Evolutionary conservation across 2,113 vertebrate species (phyloP).

Genomic region (Pangasianodon hypophthalmus): DNA sequence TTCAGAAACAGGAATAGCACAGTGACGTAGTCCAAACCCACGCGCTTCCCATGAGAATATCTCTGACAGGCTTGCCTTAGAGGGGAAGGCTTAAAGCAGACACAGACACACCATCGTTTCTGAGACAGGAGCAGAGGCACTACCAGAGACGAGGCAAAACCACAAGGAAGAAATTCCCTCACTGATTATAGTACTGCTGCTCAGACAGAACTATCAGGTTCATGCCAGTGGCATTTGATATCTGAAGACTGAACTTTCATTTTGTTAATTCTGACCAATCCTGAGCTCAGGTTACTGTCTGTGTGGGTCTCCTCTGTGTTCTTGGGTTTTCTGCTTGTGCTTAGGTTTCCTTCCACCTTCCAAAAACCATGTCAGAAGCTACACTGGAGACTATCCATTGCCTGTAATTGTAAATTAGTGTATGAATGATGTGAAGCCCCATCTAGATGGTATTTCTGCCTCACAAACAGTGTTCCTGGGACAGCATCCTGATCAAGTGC

Average conservation of each 20-base stretch:
- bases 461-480: background rate
- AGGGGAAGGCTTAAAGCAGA: background rate
- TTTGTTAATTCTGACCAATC: background rate
- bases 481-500: background rate
- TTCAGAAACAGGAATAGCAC: slow-evolving; percentile 48
- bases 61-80: slow-evolving; percentile 20
- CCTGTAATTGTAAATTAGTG: background rate
- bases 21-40: slow-evolving; percentile 49
- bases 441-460: background rate
- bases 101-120: background rate
- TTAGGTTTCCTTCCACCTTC: background rate
- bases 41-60: slow-evolving; percentile 41
- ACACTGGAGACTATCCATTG: background rate
- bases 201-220: background rate
- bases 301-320: background rate
- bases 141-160: background rate
- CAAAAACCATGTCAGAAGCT: background rate
- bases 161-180: slow-evolving; percentile 2
- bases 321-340: background rate
- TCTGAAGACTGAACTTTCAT: background rate
- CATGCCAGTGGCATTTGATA: background rate
- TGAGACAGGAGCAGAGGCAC: background rate
- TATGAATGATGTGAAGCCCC: no score
- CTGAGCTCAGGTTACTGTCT: background rate
- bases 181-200: background rate